Percentiles rank a stretch among this genome's conserved stretches.
phyloP scores from a whole-genome alignment of 2,797 vertebrate species.

The Lophius americanus region DNA sequence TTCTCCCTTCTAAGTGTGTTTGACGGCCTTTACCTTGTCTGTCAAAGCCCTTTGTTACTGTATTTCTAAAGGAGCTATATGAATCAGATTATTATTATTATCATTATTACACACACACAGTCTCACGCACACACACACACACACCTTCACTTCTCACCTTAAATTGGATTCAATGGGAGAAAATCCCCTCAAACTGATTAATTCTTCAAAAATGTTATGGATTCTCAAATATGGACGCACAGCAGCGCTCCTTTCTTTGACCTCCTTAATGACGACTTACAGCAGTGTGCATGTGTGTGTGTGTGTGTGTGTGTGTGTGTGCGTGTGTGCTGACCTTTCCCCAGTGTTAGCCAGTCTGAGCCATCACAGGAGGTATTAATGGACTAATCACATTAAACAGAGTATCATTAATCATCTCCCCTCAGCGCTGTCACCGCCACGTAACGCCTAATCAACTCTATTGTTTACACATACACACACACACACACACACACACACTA shows the following conservation, averaged over 20 bases:
- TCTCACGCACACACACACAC: neutral
- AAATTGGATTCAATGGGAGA: too few species aligned
- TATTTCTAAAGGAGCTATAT: too few species aligned
- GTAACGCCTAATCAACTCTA: slow-evolving; percentile 81
- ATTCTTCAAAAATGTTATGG: slow-evolving; percentile 38
- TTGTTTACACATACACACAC: slow-evolving; percentile 74
- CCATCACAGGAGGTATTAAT: slow-evolving; percentile 83
- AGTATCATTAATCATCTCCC: slow-evolving; percentile 83
- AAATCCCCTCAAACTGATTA: slow-evolving; percentile 12
- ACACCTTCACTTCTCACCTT: neutral
- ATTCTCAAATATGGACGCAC: slow-evolving; percentile 48
- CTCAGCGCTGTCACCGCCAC: slow-evolving; percentile 75
- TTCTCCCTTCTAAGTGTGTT: too few species aligned
- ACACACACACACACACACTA: slow-evolving; percentile 27
- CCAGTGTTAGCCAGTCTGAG: slow-evolving; percentile 72
- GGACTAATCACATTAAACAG: slow-evolving; percentile 84
- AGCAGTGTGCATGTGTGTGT: slow-evolving; percentile 12
- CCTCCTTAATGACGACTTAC: slow-evolving; percentile 65
- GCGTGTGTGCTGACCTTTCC: slow-evolving; percentile 74
- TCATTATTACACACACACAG: too few species aligned
- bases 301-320: slow-evolving; percentile 27
- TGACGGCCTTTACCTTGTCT: too few species aligned
- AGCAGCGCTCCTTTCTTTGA: slow-evolving; percentile 59
- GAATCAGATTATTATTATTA: too few species aligned
- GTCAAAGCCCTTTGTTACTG: too few species aligned